A percentile compares a stretch with the other conserved stretches of the same genome.
Conservation (phyloP, 2,113 vertebrate species). For the Gymnogyps californianus region DNA sequence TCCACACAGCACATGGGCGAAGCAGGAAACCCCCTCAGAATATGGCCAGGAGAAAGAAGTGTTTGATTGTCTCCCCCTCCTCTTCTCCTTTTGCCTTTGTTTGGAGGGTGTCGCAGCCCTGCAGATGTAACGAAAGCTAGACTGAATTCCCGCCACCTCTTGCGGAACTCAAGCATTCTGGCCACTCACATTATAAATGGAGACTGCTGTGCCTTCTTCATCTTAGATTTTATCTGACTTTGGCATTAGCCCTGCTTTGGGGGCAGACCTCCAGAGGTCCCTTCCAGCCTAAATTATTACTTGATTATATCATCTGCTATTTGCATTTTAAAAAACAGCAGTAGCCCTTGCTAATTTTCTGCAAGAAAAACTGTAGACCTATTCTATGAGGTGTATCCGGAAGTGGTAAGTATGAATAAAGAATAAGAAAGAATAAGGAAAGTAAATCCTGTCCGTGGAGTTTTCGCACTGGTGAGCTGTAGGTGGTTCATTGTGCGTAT, state of each 20-base stretch:
- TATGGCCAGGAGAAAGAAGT: neutral
- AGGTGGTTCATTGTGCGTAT: neutral
- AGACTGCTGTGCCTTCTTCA: neutral
- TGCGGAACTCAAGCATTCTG: neutral
- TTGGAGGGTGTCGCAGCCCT: accelerated
- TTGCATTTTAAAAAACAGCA: neutral
- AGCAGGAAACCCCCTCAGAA: neutral
- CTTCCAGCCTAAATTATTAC: neutral
- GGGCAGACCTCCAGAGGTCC: neutral
- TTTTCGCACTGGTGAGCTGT: neutral
- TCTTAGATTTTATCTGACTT: neutral
- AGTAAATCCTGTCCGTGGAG: neutral
- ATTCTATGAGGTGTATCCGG: neutral
- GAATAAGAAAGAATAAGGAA: neutral
- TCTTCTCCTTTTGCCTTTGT: neutral
- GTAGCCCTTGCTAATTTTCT: neutral
- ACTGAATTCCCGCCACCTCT: neutral
- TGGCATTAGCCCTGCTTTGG: neutral
- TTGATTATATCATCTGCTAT: neutral
- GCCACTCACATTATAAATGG: neutral
- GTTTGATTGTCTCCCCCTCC: neutral
- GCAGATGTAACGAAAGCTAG: neutral
- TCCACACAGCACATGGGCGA: neutral
- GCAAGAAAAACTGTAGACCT: neutral
- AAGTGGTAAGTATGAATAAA: neutral